A percentile compares a stretch with the other conserved stretches of the same genome.
phyloP scores from a whole-genome alignment of 2,113 vertebrate species.

The Syngnathus scovelli region DNA sequence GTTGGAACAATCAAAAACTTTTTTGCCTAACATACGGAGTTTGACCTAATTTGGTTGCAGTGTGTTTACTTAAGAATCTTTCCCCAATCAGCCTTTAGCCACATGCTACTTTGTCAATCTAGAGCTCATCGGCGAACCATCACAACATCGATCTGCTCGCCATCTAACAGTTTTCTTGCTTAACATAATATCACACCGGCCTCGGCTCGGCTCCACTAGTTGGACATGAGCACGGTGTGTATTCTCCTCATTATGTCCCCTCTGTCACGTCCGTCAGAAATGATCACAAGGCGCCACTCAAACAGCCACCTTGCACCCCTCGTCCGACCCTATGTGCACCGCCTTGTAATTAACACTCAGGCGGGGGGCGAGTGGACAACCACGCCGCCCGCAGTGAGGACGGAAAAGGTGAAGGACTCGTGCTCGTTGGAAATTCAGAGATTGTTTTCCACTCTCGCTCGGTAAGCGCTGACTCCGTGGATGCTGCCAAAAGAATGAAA shows the following conservation, averaged over 20 bases:
- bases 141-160: constrained; percentile 61
- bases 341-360: constrained; percentile 69
- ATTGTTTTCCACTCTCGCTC: constrained; percentile 7
- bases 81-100: too few species aligned
- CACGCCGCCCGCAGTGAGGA: constrained; percentile 29
- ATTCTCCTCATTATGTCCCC: constrained; percentile 10
- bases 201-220: constrained; percentile 50
- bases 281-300: constrained; percentile 12
- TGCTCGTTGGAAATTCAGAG: not conserved
- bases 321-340: constrained; percentile 11
- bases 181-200: constrained; percentile 51
- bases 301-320: constrained; percentile 22
- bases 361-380: constrained; percentile 51
- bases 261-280: constrained; percentile 19
- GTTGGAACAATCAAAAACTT: constrained; percentile 44
- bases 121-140: constrained; percentile 50
- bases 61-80: too few species aligned
- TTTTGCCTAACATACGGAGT: too few species aligned
- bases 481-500: constrained; percentile 14
- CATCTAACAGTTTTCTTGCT: constrained; percentile 42
- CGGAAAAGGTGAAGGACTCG: constrained; percentile 13
- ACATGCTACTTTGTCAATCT: too few species aligned
- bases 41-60: too few species aligned
- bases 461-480: constrained; percentile 8
- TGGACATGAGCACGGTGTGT: constrained; percentile 20